Evolutionary conservation across 1,140 invertebrate species (phyloP), one percentile per base, ranked within the genome.

Genomic region (Probaryconus sp.): DNA sequence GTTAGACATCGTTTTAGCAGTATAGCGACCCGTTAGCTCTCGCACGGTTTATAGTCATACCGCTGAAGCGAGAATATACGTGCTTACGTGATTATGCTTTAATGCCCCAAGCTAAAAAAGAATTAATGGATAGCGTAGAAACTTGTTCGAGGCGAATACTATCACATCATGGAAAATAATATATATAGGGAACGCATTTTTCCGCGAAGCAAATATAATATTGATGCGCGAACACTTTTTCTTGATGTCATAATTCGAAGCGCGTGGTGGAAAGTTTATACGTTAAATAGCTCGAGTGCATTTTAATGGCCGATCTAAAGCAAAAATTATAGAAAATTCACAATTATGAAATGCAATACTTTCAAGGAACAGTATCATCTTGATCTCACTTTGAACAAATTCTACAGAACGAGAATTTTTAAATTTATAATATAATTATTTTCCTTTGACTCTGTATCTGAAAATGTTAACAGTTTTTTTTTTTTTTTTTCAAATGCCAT

Each of bases 1-100:
- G 40, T 65, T 65, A 72, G 47, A 72, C 60, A 72, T 65, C 51
- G 51, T 42, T 60, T 64, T 64, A 48, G 51, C 45, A 35, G 16
- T 63, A 71, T 51, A 51, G 18, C 28, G 50, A 56, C 35, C 69
- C 63, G 61, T 67, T 74, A 60, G 14, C 28, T 26, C 45, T 30
- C 18, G 14, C 18, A 21, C 21, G 42, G 50, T 45, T 73, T 37
- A 61, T 56, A 73, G 18, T 65, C 42, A 50, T 65, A 60, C 50
- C 50, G 26, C 38, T 61, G 50, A 67, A 73, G 50, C 61, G 63
- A 67, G 61, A 67, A 67, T 67, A 67, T 58, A 60, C 69, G 61
- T 64, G 68, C 68, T 71, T 71, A 51, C 31, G 51, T 67, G 51
- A 67, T 67, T 56, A 67, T 58, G 35, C 63, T 67, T 67, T 67